Base-by-base conservation (phyloP, 2,113 vertebrate genomes). In the Ornithorhynchus anatinus region DNA sequence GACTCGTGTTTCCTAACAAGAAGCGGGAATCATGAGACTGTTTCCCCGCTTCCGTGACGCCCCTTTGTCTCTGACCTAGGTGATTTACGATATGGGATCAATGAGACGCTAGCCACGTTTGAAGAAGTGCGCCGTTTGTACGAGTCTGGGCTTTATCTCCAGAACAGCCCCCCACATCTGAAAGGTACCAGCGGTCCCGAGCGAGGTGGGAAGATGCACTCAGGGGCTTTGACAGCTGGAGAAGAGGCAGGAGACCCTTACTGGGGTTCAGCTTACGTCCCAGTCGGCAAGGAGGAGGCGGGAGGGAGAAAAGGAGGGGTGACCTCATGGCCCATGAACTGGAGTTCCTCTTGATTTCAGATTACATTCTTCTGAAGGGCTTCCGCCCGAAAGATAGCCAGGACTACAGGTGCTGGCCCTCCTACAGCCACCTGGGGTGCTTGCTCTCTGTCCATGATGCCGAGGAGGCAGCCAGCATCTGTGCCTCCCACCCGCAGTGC, bases 361-460 rank as follows among this genome's bases (percentile, higher is more conserved):
- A 95, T 63, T 97, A 96, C 84, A 82, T 87, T 6, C 69, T 89
- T 71, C 72, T 94, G 31, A 92, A 84, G 69, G 94, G 94, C 5
- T 92, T 95, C 89, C 85, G 82, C n/a, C 82, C 81, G 0, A 88
- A 62, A 15, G 94, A 90, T 70, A 88, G 89, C 13, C 82, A 84
- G 17, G 92, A 91, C 69, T 97, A 96, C 83, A 93, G 88, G 72
- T 97, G 96, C 83, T 97, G 96, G 96, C 95, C 94, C 1, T 97
- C 96, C 25, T 96, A 97, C 87, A 94, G 93, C 85, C 92, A 94
- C 81, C 89, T 92, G 86, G 92, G 94, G 51, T 97, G 96, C 45
- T 72, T 97, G 77, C 88, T 96, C 29, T 96, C 96, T 0, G 81
- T 97, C 22, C 93, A 96, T 83, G 85, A 90, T 0, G 80, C 88